Base-by-base conservation (phyloP, 2,797 vertebrate genomes). In the Microchirus variegatus region DNA sequence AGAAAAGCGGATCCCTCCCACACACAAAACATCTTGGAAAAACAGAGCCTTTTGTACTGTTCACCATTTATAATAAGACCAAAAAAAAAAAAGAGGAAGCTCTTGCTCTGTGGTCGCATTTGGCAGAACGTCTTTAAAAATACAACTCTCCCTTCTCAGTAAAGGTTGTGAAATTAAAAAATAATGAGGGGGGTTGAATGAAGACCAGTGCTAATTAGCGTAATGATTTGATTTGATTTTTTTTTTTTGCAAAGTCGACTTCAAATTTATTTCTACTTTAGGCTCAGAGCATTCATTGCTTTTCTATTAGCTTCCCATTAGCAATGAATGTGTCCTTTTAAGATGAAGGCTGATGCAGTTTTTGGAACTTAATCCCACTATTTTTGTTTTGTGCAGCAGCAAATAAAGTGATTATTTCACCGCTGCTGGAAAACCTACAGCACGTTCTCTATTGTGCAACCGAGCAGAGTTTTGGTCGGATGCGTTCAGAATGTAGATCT, bases 151-250 rank as follows among this genome's bases (percentile, higher is more conserved):
- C 37, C 14, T 47, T 47, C 56, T 47, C 53, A 61, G 81, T 82
- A 77, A 77, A 74, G 45, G 51, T 58, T 62, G 61, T 67, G 54
- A 59, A 46, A 59, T 41, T 11, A 14, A 42, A 57, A 63, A 77
- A 75, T 86, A 80, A 78, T 73, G 57, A 75, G 60, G 54, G 3
- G 47, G 47, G 64, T 78, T 78, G 61, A 62, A 73, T 75, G 68
- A 55, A 65, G 58, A 59, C 65, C 15, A 37, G 44, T 55, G 77
- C 62, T 84, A 80, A 86, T 78, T 59, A 68, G 67, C 52, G 44
- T 78, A 76, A 83, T 82, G 59, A 81, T 63, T 16, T n/a, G 42
- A 58, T 41, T 41, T 14, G 1, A 6, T 46, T 77, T 77, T 57
- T 10, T 10, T 54, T 54, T 70, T 63, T 61, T 60, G 14, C 17